Base-by-base conservation (phyloP, 2,113 vertebrate species). In the Sclerurus mexicanus region DNA sequence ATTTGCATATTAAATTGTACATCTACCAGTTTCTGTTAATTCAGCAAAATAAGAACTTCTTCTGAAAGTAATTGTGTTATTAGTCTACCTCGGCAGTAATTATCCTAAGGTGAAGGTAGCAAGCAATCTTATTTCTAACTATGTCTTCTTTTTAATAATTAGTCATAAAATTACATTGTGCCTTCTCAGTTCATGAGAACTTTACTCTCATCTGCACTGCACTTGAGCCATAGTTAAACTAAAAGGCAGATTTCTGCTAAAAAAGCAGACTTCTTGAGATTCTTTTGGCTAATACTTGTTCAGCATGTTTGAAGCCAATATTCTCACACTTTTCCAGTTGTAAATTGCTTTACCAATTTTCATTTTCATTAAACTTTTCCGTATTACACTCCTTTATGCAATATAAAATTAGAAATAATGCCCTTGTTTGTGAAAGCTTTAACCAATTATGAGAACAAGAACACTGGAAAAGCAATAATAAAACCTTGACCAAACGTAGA, bases 1-100 rank as follows among this genome's bases (percentile, higher is more conserved):
- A 89, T 96, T 96, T 95, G 44, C 92, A 94, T 95, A 85, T 95
- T 96, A 82, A 96, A 94, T 97, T 94, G 67, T 83, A 73, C 83
- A 85, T 94, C 85, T 49, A 79, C 64, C 50, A 52, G 79, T 87
- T 96, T 86, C 78, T 96, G 92, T 91, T 93, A 91, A 95, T 94
- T 97, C 93, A 97, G 94, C 89, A 97, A 96, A 95, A 93, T 71
- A 68, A 84, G 87, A 87, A 87, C 39, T 66, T 85, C 77, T 96
- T 79, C 62, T 64, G 35, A 44, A 78, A 84, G 74, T 92, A 97
- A 97, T 95, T 97, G 87, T 63, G 56, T 76, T 85, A 90, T 89
- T 96, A 93, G 44, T 94, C 92, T 93, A 74, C 83, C 86, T 75
- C 94, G 82, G 83, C 83, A 95, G 91, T 94, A 96, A 94, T 35